Conservation (phyloP, 1,140 invertebrate species). For the Zaprionus camerounensis region DNA sequence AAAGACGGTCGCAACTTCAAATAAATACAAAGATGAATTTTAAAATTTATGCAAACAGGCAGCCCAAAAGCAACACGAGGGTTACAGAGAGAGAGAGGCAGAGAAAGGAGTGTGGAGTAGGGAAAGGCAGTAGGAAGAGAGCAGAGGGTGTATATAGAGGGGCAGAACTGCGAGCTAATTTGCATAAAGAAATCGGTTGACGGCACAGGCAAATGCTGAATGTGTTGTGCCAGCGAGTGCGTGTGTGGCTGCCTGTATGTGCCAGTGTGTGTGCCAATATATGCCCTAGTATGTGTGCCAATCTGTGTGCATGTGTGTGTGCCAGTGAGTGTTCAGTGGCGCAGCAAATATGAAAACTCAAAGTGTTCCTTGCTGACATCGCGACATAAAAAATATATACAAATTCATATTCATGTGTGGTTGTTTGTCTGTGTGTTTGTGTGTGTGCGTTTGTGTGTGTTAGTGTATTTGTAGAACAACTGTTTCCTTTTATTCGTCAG, state of each 20-base stretch:
- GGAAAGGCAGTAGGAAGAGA: constrained; percentile 8
- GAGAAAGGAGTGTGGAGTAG: too few species aligned
- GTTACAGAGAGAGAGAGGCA: neutral
- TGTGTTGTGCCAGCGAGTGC: constrained; percentile 7
- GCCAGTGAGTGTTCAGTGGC: constrained; percentile 55
- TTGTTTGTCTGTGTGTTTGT: neutral
- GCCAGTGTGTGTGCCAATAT: constrained; percentile 8
- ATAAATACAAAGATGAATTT: constrained; percentile 70
- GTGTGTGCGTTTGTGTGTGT: neutral
- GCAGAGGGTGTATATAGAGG: constrained; percentile 17
- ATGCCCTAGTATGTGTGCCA: neutral
- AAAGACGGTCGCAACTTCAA: constrained; percentile 35
- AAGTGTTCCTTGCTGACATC: constrained; percentile 77
- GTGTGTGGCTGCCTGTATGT: constrained; percentile 14
- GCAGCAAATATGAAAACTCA: constrained; percentile 75
- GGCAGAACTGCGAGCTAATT: constrained; percentile 61
- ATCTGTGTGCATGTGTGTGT: constrained; percentile 22
- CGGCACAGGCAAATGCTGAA: constrained; percentile 53
- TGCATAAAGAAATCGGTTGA: constrained; percentile 76
- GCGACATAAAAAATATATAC: constrained; percentile 63
- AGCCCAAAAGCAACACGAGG: constrained; percentile 28
- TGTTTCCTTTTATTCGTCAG: constrained; percentile 73
- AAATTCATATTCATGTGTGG: constrained; percentile 7
- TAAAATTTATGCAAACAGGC: constrained; percentile 78
- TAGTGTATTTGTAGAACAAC: constrained; percentile 48